These are phyloP conservation scores for Chaetorhynchus papuensis DNA, from an alignment of 2,113 vertebrate genomes.

Conservation along the genomic window DNA sequence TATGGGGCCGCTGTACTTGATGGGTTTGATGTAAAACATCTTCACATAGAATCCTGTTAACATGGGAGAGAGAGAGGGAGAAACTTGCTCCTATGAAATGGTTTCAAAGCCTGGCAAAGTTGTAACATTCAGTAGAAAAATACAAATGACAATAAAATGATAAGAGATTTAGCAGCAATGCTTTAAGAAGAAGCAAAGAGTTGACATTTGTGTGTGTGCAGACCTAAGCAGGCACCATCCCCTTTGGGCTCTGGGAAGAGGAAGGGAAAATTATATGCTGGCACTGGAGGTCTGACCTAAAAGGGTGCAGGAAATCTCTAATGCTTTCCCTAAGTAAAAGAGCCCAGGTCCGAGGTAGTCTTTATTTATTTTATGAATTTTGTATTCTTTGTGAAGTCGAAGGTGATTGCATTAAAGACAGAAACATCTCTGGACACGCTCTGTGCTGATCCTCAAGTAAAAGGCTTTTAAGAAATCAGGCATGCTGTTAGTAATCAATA, in stretches of 20 bases:
- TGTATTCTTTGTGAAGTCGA: background rate
- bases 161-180: background rate
- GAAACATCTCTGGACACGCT: background rate
- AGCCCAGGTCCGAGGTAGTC: background rate
- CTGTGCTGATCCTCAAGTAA: background rate
- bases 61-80: background rate
- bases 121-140: background rate
- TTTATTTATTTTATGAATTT: background rate
- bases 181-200: background rate
- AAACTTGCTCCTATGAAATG: background rate
- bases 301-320: background rate
- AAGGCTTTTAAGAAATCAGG: background rate
- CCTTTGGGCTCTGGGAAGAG: background rate
- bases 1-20: conserved; percentile 32
- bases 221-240: background rate
- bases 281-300: background rate
- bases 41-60: conserved; percentile 67
- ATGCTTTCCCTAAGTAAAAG: background rate
- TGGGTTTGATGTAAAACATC: conserved; percentile 66
- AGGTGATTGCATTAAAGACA: background rate
- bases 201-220: background rate
- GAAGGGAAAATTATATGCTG: background rate
- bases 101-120: background rate
- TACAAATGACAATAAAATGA: background rate
- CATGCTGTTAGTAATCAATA: background rate